Conservation (phyloP, 1,140 invertebrate species). For the Mycetomoellerius zeteki region DNA sequence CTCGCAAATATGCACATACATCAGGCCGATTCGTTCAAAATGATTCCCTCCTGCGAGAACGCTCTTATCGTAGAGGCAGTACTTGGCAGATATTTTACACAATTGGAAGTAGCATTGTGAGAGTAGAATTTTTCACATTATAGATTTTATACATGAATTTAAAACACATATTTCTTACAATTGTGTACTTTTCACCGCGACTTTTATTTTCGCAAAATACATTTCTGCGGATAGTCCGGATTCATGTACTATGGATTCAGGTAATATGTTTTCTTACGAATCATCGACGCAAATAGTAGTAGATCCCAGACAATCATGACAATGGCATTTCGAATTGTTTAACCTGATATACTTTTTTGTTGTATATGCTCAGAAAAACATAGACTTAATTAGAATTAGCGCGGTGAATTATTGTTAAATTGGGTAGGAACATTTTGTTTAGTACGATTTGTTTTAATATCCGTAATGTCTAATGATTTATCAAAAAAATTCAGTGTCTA, state of each 20-base stretch:
- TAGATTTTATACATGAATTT: constrained; percentile 40
- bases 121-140: constrained; percentile 14
- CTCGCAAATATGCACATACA: constrained; percentile 38
- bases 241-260: constrained; percentile 57
- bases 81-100: constrained; percentile 39
- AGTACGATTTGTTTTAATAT: neutral
- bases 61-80: neutral
- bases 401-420: neutral
- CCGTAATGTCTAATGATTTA: neutral
- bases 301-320: constrained; percentile 21
- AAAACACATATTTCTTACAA: constrained; percentile 19
- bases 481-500: constrained; percentile 26
- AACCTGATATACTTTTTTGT: constrained; percentile 27
- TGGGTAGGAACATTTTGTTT: constrained; percentile 8
- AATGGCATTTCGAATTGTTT: constrained; percentile 23
- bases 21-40: constrained; percentile 33
- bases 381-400: constrained; percentile 6
- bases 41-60: constrained; percentile 2
- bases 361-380: constrained; percentile 21
- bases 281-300: constrained; percentile 35
- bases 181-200: constrained; percentile 25
- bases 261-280: constrained; percentile 61
- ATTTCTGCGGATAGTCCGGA: constrained; percentile 48
- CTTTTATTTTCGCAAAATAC: constrained; percentile 53
- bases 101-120: constrained; percentile 26